Evolutionary conservation across 2,888 invertebrate species (phyloP), one percentile per base, ranked within the genome.

Genomic region (Dilophus febrilis): DNA sequence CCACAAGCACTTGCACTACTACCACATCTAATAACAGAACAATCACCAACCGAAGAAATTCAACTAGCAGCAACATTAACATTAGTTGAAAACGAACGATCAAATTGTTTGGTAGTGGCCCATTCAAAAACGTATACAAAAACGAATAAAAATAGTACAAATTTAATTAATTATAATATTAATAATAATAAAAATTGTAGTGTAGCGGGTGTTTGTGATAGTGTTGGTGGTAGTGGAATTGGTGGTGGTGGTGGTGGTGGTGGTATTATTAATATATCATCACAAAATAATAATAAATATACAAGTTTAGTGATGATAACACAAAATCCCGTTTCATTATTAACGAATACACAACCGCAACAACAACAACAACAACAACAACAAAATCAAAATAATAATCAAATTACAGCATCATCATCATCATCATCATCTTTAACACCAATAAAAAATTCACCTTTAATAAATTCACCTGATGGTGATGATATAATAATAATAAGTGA

Each of bases 301-400:
- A 82, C 81, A 55, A 85, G 85, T 70, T 75, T 85, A 70, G 81
- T 86, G 64, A 84, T 85, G 83, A 86, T 86, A 66, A 85, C 84
- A 55, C 83, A 82, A 67, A 77, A 80, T 61, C 56, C 50, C 41
- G 46, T 41, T 35, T 30, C 18, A 17, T 32, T 31, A 16, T 38
- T 35, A 43, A 49, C 48, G 58, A 60, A n/a, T n/a, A n/a, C n/a
- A n/a, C n/a, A n/a, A n/a, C n/a, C n/a, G n/a, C n/a, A n/a, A n/a
- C n/a, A n/a, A n/a, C n/a, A n/a, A n/a, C n/a, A n/a, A n/a, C n/a
- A n/a, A n/a, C n/a, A n/a, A n/a, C n/a, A n/a, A n/a, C n/a, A n/a
- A n/a, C n/a, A n/a, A n/a, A n/a, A n/a, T n/a, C n/a, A n/a, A n/a
- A n/a, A n/a, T n/a, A n/a, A n/a, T n/a, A n/a, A n/a, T n/a, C n/a